These are phyloP conservation scores for Pelecanoides urinatrix DNA, from an alignment of 2,113 vertebrate genomes.

Conservation along the genomic window DNA sequence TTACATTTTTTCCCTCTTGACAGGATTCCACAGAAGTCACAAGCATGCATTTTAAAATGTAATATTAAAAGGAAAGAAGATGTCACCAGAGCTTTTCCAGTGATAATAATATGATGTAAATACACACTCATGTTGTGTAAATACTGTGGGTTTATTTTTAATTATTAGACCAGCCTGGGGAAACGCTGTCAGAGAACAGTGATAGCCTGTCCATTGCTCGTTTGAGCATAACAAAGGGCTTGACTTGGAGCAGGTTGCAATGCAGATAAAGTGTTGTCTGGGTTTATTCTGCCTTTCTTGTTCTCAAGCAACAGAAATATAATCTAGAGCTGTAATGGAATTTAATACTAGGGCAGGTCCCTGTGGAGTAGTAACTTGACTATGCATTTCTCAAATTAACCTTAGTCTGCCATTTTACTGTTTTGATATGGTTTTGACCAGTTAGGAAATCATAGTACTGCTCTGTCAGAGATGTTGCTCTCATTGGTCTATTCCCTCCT, in stretches of 20 bases:
- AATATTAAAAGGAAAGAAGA: background rate
- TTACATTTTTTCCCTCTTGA: background rate
- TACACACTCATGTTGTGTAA: constrained; percentile 25
- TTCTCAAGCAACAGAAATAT: constrained; percentile 9
- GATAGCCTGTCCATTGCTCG: constrained; percentile 40
- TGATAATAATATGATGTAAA: constrained; percentile 28
- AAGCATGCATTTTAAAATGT: background rate
- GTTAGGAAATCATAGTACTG: background rate
- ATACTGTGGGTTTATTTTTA: constrained; percentile 55
- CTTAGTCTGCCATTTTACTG: background rate
- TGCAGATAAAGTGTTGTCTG: background rate
- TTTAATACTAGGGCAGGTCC: background rate
- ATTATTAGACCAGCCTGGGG: constrained; percentile 48
- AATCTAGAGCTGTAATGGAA: background rate
- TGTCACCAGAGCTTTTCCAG: background rate
- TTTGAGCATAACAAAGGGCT: constrained; percentile 48
- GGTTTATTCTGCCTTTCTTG: background rate
- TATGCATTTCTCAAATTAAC: background rate
- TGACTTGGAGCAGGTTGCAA: constrained; percentile 20
- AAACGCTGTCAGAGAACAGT: constrained; percentile 32
- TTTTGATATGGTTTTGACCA: background rate
- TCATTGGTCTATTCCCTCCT: background rate
- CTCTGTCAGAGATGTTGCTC: background rate
- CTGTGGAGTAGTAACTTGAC: background rate
- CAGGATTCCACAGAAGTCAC: background rate